A percentile compares a stretch with the other conserved stretches of the same genome.
These are phyloP conservation scores for Dasypus novemcinctus DNA, from an alignment of 2,113 vertebrate species.

Conservation along the genomic window DNA sequence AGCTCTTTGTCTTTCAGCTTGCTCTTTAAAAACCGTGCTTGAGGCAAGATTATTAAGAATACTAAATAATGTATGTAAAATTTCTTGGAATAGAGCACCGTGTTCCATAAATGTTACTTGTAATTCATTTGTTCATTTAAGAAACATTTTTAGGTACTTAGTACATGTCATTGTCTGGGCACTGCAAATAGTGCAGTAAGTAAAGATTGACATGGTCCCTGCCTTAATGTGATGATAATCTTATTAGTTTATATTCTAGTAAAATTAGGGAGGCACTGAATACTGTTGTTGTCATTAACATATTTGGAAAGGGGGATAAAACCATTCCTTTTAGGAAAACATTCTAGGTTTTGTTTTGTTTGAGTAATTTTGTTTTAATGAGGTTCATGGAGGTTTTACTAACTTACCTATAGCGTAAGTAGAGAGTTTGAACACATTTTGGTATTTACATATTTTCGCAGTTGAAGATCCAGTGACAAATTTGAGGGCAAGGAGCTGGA, in stretches of 20 bases:
- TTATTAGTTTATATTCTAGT: neutral
- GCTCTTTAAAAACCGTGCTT: neutral
- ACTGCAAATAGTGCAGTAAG: neutral
- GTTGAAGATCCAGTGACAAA: neutral
- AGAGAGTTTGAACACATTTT: neutral
- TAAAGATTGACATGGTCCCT: neutral
- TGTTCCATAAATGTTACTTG: neutral
- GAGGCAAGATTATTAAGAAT: neutral
- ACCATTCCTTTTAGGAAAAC: neutral
- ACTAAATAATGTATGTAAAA: neutral
- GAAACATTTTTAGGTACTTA: neutral
- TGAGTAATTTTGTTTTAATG: conserved; percentile 23
- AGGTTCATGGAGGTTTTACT: neutral
- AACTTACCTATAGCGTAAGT: neutral
- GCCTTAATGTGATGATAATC: neutral
- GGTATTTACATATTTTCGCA: neutral
- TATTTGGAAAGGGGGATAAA: neutral
- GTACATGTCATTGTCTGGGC: neutral
- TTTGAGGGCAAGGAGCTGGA: neutral
- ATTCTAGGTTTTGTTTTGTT: neutral
- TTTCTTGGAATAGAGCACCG: neutral
- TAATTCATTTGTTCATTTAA: neutral
- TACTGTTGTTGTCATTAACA: neutral
- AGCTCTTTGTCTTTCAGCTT: neutral
- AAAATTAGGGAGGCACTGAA: neutral